Evolutionary conservation across 2,888 invertebrate species (phyloP).

Genomic region (Calliopum simillimum): DNA sequence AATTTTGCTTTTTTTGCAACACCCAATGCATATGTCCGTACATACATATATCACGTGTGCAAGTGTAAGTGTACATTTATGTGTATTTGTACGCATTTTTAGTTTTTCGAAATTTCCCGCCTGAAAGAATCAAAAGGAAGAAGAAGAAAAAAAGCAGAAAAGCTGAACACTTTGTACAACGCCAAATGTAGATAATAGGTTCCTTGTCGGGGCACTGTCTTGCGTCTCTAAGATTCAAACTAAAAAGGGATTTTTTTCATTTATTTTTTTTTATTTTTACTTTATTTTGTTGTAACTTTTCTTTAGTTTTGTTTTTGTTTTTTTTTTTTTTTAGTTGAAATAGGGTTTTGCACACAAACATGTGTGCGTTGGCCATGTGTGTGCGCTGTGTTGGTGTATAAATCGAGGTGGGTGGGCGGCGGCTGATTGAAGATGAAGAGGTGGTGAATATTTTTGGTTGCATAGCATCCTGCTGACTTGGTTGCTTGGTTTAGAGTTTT

Average conservation of each 20-base stretch:
- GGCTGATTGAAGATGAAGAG: no score
- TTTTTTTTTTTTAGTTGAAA: slow-evolving; percentile 16
- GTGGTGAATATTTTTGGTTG: slow-evolving; percentile 45
- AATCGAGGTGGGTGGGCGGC: slow-evolving; percentile 25
- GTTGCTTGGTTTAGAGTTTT: slow-evolving; percentile 47
- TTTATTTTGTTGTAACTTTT: slow-evolving; percentile 34
- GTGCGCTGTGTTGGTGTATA: slow-evolving; percentile 16
- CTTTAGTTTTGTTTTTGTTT: slow-evolving; percentile 23
- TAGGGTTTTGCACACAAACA: neutral
- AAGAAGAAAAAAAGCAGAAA: no score
- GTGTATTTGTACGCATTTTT: slow-evolving; percentile 23
- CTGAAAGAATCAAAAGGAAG: slow-evolving; percentile 22
- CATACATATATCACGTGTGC: slow-evolving; percentile 23
- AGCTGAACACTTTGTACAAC: slow-evolving; percentile 27
- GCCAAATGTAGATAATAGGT: slow-evolving; percentile 39
- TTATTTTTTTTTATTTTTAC: slow-evolving; percentile 28
- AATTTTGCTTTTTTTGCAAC: neutral
- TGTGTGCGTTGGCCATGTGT: slow-evolving; percentile 27
- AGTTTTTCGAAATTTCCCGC: slow-evolving; percentile 39
- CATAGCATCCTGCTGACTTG: slow-evolving; percentile 42
- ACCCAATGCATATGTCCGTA: neutral
- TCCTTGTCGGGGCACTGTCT: slow-evolving; percentile 19
- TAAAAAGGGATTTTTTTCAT: slow-evolving; percentile 35
- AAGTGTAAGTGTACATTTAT: neutral
- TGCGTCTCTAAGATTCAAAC: slow-evolving; percentile 32